Evolutionary conservation across 2,113 vertebrate species (phyloP).

Genomic region (Dryoscopus gambensis): DNA sequence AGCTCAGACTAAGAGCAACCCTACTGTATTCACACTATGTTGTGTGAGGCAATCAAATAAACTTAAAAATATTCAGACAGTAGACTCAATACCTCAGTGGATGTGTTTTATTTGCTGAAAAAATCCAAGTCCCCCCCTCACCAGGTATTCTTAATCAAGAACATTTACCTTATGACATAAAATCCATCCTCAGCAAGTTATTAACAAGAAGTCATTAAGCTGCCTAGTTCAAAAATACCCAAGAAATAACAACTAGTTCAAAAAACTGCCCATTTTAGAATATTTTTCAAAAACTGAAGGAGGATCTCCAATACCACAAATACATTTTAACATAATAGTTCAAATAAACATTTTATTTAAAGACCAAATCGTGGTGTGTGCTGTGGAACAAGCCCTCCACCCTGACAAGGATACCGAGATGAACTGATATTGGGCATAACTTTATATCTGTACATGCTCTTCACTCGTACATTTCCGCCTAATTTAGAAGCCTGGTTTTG

Average conservation of each 20-base stretch:
- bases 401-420: background rate
- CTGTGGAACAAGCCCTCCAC: background rate
- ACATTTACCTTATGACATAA: background rate
- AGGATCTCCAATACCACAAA: background rate
- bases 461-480: background rate
- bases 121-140: background rate
- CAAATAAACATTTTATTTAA: background rate
- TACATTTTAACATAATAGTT: fast-evolving
- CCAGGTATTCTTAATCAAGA: background rate
- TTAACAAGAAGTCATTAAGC: background rate
- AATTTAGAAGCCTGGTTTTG: background rate
- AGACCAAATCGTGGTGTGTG: background rate
- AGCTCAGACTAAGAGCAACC: background rate
- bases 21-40: background rate
- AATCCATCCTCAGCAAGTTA: background rate
- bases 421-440: background rate
- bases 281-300: background rate
- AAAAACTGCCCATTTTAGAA: background rate
- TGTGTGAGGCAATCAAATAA: background rate
- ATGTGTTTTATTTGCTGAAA: background rate
- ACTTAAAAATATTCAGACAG: background rate
- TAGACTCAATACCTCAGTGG: background rate
- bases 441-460: background rate
- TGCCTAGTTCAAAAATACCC: background rate
- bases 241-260: too few species aligned